Evolutionary conservation across 92 coral and sea anemone species (phyloP), one percentile per base, ranked within the genome.

Genomic region (Porites cylindrica): DNA sequence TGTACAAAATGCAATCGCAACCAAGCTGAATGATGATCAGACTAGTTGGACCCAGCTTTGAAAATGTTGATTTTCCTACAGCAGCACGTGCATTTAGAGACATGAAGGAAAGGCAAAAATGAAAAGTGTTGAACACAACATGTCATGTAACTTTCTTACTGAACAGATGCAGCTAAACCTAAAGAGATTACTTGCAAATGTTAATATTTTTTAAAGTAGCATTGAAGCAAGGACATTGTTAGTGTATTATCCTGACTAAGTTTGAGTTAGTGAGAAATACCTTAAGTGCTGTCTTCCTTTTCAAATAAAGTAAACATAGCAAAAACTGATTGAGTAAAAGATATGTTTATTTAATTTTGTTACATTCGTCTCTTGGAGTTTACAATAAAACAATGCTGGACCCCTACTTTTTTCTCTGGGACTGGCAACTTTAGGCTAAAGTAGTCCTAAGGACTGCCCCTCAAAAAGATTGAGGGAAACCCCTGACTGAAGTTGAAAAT

Each of bases 41-140:
- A 71, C 85, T 81, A 17, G 74, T 20, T 47, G 85, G 67, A 59
- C 85, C 76, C 72, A 56, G 32, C 47, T 74, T 74, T 74, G 64
- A 65, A 81, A 66, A 81, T 71, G 74, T 66, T 69, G 85, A 81
- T 81, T 81, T 81, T 81, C 62, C 21, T 26, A 32, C 61, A 38
- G 65, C 77, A 51, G 85, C 85, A 68, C 9, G 64, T 53, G 64
- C 50, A 84, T 84, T 60, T 66, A 61, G 74, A 24, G 80, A 73
- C 69, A 61, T 83, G 80, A 83, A 83, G n/a, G 56, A 51, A 23
- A 83, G 80, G 56, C 77, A 80, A 51, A 80, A 64, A 75, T 80
- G 75, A 66, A 63, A 80, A 11, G 1, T 72, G 6, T 72, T 72
- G 19, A 63, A 66, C 71, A 8, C n/a, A 0, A n/a, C n/a, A n/a